Base-by-base conservation (phyloP, 2,888 invertebrate genomes). In the Meiosimyza platycephala region DNA sequence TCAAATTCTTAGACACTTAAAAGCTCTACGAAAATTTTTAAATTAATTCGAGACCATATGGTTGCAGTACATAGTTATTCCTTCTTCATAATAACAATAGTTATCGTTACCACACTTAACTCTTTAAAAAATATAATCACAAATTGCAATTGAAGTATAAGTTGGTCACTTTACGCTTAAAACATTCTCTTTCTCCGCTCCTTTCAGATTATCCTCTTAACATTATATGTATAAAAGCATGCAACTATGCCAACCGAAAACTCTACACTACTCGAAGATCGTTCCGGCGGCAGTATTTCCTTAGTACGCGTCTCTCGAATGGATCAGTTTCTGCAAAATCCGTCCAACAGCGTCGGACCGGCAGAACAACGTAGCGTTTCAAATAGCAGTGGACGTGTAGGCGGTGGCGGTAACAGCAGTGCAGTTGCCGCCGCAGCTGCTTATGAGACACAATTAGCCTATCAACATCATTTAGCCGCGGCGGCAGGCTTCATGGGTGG, bases 371-470 rank as follows among this genome's bases (percentile, higher is more conserved):
- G 81, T 33, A 81, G 83, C 89, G 3, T 48, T 48, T 90, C 90
- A 22, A 90, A 88, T 72, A 89, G 89, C 55, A 88, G 89, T 78
- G 74, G 71, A 76, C 13, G 40, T 40, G 40, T 40, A 40, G 74
- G 88, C 72, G 89, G 72, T 74, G 15, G 72, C 13, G 70, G 78
- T 12, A 54, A 76, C 47, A 13, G 52, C 72, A 66, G 88, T 33
- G 48, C 48, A 88, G 75, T 87, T 89, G 75, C 77, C 13, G 78
- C 82, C 40, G 83, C 81, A 5, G 81, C 84, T 40, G 80, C 82
- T 68, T 92, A 91, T 78, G 92, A 93, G 73, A 90, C 92, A 12
- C 90, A 92, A 76, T 89, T 92, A 77, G 90, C 91, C 52, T 93
- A 92, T 81, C 92, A 92, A 78, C 91, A 92, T 78, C 92, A 92